Percentiles rank a stretch among this genome's conserved stretches.
phyloP scores from a whole-genome alignment of 2,797 vertebrate genomes.

The Pteropus rufus region DNA sequence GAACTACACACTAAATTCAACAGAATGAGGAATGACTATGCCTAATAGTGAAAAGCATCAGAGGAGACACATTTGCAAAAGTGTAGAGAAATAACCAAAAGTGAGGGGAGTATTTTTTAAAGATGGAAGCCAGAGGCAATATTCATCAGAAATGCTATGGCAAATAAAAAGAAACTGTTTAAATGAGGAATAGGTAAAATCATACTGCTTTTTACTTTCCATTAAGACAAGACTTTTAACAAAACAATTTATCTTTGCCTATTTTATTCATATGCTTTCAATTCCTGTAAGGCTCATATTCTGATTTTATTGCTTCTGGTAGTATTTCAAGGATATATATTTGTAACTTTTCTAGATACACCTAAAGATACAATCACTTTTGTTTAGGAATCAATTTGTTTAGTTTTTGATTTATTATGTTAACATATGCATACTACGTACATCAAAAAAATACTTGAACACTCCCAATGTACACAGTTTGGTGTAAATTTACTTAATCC shows the following conservation, averaged over 20 bases:
- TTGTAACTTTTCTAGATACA: not conserved
- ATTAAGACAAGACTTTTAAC: not conserved
- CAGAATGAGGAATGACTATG: not conserved
- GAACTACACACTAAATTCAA: not conserved
- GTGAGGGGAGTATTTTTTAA: not conserved
- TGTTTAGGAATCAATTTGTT: not conserved
- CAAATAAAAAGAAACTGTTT: not conserved
- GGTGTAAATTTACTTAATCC: not conserved
- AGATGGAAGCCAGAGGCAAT: not conserved
- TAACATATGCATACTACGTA: not conserved
- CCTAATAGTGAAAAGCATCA: not conserved
- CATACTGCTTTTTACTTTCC: not conserved
- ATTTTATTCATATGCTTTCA: slow-evolving; percentile 15
- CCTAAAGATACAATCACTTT: slow-evolving; percentile 12
- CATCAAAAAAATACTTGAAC: slow-evolving; percentile 23
- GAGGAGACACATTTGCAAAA: not conserved
- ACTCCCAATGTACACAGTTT: not conserved
- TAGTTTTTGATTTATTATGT: slow-evolving; percentile 31
- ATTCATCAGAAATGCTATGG: not conserved
- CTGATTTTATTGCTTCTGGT: slow-evolving; percentile 11
- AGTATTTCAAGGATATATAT: slow-evolving; percentile 2
- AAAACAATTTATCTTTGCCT: not conserved
- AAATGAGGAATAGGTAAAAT: not conserved
- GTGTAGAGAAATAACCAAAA: not conserved
- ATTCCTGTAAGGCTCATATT: slow-evolving; percentile 3